Evolutionary conservation across 2,797 vertebrate genomes (phyloP).

Genomic region (Melanotaenia nigrans): DNA sequence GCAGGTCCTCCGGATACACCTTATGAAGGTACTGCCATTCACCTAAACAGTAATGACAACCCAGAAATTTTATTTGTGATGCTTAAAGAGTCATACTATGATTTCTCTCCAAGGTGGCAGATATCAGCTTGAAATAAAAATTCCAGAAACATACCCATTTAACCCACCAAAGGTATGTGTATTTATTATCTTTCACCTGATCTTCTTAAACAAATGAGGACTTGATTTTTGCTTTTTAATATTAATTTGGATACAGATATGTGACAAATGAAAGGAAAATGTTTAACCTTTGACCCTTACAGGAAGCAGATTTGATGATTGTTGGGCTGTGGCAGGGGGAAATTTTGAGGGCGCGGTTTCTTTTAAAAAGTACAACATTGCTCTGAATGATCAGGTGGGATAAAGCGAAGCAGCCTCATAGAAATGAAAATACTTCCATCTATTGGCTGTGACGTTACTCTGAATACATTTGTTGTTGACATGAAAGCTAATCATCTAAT

Average conservation of each 20-base stretch:
- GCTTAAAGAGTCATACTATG: background rate
- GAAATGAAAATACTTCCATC: background rate
- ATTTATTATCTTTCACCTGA: background rate
- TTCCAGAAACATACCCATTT: slow-evolving; percentile 99
- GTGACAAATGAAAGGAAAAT: background rate
- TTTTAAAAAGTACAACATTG: background rate
- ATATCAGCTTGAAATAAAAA: slow-evolving; percentile 99
- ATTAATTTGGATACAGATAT: background rate
- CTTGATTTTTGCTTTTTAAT: background rate
- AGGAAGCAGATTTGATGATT: background rate
- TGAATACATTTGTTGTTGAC: background rate
- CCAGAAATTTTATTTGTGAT: background rate
- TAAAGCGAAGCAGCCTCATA: background rate
- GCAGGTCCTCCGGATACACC: slow-evolving; percentile 98
- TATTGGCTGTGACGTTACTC: background rate
- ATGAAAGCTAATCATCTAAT: background rate
- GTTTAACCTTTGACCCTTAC: background rate
- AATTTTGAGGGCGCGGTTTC: background rate
- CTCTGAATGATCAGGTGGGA: background rate
- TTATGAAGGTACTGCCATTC: slow-evolving; percentile 89
- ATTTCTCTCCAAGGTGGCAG: slow-evolving; percentile 87
- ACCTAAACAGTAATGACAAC: background rate
- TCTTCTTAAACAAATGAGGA: background rate
- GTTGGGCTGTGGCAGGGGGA: background rate
- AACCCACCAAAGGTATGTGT: slow-evolving; percentile 96